phyloP scores from a whole-genome alignment of 1,140 invertebrate genomes.

The Drusus annulatus region DNA sequence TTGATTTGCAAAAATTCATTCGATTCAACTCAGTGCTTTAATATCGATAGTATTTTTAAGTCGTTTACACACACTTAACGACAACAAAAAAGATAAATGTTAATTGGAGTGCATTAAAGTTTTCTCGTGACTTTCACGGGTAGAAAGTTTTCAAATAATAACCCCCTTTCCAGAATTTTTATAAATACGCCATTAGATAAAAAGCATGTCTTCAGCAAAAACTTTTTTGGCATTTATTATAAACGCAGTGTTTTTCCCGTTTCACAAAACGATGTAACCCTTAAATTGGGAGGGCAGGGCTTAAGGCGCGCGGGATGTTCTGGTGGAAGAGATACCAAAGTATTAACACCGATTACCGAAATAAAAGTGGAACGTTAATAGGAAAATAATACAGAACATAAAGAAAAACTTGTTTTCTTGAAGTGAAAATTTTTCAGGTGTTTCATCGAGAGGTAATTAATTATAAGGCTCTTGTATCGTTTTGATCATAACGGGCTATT shows the following conservation, averaged over 20 bases:
- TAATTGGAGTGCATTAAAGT: no score
- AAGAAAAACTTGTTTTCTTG: not conserved
- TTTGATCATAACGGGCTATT: not conserved
- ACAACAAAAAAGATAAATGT: no score
- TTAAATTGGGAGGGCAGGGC: not conserved
- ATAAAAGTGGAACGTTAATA: conserved; percentile 16
- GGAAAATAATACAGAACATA: conserved; percentile 3
- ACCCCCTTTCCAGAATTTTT: no score
- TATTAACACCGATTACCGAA: conserved; percentile 29
- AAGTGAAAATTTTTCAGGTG: not conserved
- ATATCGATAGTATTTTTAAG: no score
- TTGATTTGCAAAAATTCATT: no score
- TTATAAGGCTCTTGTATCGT: not conserved
- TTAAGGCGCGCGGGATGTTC: not conserved
- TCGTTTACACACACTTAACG: no score
- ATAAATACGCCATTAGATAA: no score
- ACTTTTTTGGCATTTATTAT: not conserved
- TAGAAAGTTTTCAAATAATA: no score
- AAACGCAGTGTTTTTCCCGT: not conserved
- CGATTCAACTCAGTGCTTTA: no score
- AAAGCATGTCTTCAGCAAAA: no score
- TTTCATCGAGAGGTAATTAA: not conserved
- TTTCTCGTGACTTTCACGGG: no score
- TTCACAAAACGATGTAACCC: not conserved
- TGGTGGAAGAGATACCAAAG: conserved; percentile 29